Conservation (phyloP, 2,797 vertebrate genomes). For the Onychomys arenicola region DNA sequence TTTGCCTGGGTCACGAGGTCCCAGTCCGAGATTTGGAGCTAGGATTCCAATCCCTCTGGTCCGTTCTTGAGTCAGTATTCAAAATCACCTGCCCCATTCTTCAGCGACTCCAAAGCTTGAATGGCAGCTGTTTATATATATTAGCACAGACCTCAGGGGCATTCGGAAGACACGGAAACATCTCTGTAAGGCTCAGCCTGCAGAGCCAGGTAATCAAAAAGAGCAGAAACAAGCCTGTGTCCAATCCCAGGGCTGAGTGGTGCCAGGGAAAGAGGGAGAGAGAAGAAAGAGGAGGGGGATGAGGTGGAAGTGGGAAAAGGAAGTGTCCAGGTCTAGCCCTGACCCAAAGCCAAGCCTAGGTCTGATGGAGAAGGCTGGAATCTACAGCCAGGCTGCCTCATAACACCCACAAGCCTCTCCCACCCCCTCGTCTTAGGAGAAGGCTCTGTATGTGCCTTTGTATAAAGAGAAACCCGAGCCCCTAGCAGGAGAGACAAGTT, state of each 20-base stretch:
- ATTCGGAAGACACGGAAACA: neutral
- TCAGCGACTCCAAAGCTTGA: neutral
- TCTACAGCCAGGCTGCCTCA: neutral
- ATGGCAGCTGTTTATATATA: neutral
- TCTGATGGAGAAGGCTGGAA: neutral
- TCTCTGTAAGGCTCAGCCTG: neutral
- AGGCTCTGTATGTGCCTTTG: neutral
- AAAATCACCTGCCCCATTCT: accelerated
- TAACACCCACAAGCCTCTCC: neutral
- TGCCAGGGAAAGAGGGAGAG: too few species aligned
- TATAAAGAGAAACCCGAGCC: neutral
- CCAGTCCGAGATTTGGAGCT: neutral
- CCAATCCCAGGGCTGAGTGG: neutral
- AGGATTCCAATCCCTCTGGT: neutral
- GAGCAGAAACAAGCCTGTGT: neutral
- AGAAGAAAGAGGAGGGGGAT: neutral
- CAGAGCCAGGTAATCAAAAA: neutral
- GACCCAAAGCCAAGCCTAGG: neutral
- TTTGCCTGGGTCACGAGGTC: neutral
- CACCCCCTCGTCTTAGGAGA: accelerated
- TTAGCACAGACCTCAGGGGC: neutral
- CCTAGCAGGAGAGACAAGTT: neutral
- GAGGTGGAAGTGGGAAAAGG: too few species aligned
- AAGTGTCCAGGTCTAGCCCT: neutral
- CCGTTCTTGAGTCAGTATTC: accelerated